Evolutionary conservation across 1,140 invertebrate species (phyloP), one percentile per base, ranked within the genome.

Genomic region (Octopus sinensis): DNA sequence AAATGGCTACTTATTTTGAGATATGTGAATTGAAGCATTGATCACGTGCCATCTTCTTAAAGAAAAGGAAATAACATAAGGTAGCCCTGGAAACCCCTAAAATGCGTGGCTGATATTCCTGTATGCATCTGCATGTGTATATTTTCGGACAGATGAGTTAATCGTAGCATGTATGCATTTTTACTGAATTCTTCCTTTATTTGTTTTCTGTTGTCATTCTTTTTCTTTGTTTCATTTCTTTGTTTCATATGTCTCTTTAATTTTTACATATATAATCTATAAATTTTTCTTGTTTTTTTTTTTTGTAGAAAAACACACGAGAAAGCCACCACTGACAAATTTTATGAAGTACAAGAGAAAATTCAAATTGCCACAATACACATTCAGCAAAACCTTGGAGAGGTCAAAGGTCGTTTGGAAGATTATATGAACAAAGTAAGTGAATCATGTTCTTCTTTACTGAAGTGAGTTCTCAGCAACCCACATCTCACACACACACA

Each of bases 331-430:
- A 77, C 76, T 68, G 88, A 90, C 71, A 88, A 87, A 80, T 75
- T 90, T 43, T 82, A 85, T 73, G 84, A 86, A 80, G 79, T 90
- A 6, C 88, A 90, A 79, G 88, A 90, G 78, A 90, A 90, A 78
- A 71, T 90, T 52, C 85, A 86, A 53, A 77, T 89, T 43, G 90
- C 88, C 10, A 89, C 88, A 52, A 83, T 86, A 5, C 87, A 89
- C 17, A 81, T 90, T 68, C 88, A 90, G 81, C 86, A 89, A 77
- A 87, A 89, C 53, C 87, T 90, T 75, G 89, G 88, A 23, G 88
- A 88, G 43, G 83, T 88, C 4, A 85, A 84, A n/a, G 84, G 85
- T n/a, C 82, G 87, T 10, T 68, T 89, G 52, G 54, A 71, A 51
- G 80, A 75, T 23, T 84, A 87, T n/a, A 83, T 79, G n/a, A 77